A percentile compares a stretch with the other conserved stretches of the same genome.
phyloP scores from a whole-genome alignment of 2,888 invertebrate species.

The Pyrgus malvae region DNA sequence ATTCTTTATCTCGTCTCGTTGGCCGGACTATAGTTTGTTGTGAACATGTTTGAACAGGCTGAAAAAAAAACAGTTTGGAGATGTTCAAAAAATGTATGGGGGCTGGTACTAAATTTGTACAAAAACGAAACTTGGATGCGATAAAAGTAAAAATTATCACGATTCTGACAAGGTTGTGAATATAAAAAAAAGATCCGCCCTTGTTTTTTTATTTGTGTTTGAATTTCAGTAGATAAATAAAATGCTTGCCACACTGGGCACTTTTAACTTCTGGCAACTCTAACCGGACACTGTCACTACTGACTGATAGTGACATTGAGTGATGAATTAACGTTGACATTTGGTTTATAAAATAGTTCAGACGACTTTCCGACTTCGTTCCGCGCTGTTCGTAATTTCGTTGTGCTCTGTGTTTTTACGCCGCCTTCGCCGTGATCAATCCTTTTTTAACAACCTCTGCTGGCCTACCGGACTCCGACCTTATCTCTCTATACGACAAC shows the following conservation, averaged over 20 bases:
- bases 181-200: neutral
- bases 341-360: neutral
- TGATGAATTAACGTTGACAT: neutral
- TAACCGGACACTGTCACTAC: neutral
- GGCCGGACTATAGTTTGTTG: too few species aligned
- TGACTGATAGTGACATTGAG: slow-evolving; percentile 1
- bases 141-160: neutral
- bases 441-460: too few species aligned
- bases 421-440: too few species aligned
- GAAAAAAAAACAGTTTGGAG: too few species aligned
- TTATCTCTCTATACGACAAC: neutral
- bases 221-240: slow-evolving; percentile 1
- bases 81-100: neutral
- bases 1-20: too few species aligned
- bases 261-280: neutral
- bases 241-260: slow-evolving; percentile 1
- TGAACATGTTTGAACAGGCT: too few species aligned
- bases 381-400: too few species aligned
- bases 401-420: too few species aligned
- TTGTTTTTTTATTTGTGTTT: slow-evolving; percentile 1
- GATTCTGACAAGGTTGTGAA: neutral
- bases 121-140: neutral
- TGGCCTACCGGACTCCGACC: neutral
- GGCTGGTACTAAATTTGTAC: neutral
- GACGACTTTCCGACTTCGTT: slow-evolving; percentile 2